Conservation (phyloP, 2,797 vertebrate genomes). For the Falco rusticolus region DNA sequence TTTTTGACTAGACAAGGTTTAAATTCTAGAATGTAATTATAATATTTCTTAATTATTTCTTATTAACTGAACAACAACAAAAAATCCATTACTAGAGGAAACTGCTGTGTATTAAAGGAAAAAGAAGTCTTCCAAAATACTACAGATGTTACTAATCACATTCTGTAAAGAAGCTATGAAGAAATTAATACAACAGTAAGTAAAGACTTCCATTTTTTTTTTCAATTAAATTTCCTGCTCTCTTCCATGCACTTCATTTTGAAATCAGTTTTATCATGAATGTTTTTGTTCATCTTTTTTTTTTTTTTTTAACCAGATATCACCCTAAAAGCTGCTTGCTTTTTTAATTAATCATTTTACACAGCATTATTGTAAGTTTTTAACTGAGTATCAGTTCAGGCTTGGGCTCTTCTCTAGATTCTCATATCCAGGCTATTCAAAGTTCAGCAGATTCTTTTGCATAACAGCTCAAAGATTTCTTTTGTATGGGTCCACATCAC, state of each 20-base stretch:
- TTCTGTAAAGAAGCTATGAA: neutral
- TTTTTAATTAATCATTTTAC: neutral
- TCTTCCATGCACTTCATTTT: neutral
- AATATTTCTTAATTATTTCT: neutral
- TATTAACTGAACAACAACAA: neutral
- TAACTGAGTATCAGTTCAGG: neutral
- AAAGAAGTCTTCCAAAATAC: neutral
- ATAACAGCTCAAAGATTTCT: neutral
- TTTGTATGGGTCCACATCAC: neutral
- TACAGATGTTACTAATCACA: neutral
- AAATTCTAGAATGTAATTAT: neutral
- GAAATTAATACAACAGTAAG: neutral
- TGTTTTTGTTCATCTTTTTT: neutral
- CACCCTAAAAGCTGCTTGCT: neutral
- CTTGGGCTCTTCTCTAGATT: neutral
- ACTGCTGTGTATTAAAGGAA: neutral
- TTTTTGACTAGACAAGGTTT: neutral
- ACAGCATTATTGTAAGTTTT: neutral
- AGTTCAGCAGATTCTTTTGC: neutral
- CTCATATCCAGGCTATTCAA: neutral
- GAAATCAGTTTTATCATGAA: neutral
- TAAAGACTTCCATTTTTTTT: neutral
- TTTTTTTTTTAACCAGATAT: neutral
- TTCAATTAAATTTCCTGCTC: neutral
- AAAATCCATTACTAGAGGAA: neutral